phyloP scores from a whole-genome alignment of 2,113 vertebrate species.

The Sisor rabdophorus region DNA sequence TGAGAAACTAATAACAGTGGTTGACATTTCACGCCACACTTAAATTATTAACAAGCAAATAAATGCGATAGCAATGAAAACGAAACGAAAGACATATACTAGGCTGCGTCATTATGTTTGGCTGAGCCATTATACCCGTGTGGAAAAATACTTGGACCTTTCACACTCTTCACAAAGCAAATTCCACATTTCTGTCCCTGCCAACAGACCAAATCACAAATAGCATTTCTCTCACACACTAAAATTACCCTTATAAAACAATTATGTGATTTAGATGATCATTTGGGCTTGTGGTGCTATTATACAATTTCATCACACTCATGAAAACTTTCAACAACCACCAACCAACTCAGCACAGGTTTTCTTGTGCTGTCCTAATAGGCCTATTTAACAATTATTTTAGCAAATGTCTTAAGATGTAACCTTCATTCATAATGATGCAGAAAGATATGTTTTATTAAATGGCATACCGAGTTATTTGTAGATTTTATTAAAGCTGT shows the following conservation, averaged over 20 bases:
- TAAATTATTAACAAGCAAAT: constrained; percentile 39
- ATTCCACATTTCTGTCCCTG: constrained; percentile 6
- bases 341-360: neutral
- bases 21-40: neutral
- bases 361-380: neutral
- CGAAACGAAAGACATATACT: neutral
- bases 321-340: constrained; percentile 19
- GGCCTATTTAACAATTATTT: neutral
- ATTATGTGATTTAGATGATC: neutral
- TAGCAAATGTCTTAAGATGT: neutral
- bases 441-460: neutral
- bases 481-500: neutral
- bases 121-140: neutral
- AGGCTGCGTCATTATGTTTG: too few relatives aligned
- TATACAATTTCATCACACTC: constrained; percentile 3
- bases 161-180: neutral
- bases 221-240: neutral
- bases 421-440: too few relatives aligned
- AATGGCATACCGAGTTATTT: neutral
- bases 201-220: neutral
- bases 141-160: neutral
- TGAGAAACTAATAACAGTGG: neutral
- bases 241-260: neutral
- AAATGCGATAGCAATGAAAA: neutral
- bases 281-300: neutral